Evolutionary conservation across 1,140 invertebrate genomes (phyloP).

Genomic region (Grapholita molesta): DNA sequence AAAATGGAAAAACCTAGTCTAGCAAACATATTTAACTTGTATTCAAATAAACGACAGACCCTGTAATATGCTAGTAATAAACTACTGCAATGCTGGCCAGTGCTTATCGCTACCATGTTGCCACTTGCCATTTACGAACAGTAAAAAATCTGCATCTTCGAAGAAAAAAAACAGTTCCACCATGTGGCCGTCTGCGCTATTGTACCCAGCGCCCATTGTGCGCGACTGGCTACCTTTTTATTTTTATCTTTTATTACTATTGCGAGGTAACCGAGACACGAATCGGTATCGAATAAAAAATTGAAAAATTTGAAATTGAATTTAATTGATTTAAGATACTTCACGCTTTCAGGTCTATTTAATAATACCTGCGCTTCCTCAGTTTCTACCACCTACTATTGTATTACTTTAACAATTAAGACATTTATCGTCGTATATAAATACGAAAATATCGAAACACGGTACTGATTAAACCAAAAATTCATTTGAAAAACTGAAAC

Average conservation of each 20-base stretch:
- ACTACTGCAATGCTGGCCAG: slow-evolving; percentile 5
- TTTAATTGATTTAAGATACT: too few species aligned
- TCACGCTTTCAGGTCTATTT: too few species aligned
- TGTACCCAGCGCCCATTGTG: slow-evolving; percentile 62
- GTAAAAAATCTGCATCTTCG: slow-evolving; percentile 48
- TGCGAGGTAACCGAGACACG: slow-evolving; percentile 27
- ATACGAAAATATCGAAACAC: too few species aligned
- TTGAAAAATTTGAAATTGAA: too few species aligned
- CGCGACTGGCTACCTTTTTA: slow-evolving; percentile 53
- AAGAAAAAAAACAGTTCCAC: slow-evolving; percentile 46
- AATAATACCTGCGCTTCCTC: too few species aligned
- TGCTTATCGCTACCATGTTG: slow-evolving; percentile 9
- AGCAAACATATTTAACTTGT: not conserved
- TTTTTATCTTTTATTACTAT: slow-evolving; percentile 47
- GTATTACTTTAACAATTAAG: too few species aligned
- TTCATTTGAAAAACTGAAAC: too few species aligned
- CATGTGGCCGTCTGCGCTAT: slow-evolving; percentile 55
- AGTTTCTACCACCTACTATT: too few species aligned
- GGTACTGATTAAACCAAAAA: too few species aligned
- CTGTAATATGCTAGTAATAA: not conserved
- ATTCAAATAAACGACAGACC: not conserved
- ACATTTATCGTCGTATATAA: too few species aligned
- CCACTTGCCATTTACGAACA: slow-evolving; percentile 44
- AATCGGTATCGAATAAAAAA: slow-evolving; percentile 11
- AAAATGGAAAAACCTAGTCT: too few species aligned